Evolutionary conservation across 1,140 invertebrate genomes (phyloP).

Genomic region (Cephus cinctus): DNA sequence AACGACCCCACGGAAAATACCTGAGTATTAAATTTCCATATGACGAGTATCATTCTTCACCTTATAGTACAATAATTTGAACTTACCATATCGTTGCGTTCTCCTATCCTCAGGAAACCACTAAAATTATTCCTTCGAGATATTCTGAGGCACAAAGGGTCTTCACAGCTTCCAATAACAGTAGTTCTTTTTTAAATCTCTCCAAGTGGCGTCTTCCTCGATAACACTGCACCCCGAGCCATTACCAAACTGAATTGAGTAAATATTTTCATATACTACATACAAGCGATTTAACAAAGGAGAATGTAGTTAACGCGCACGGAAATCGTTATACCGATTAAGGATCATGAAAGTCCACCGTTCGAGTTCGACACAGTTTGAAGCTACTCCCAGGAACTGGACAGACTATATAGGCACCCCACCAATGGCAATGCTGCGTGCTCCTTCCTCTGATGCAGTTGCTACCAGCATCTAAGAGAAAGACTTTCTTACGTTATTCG

Average conservation of each 20-base stretch:
- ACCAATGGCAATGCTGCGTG: conserved; percentile 31
- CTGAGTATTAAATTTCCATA: too few relatives aligned
- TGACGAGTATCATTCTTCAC: too few relatives aligned
- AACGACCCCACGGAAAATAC: not conserved
- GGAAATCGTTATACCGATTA: too few relatives aligned
- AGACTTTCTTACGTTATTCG: conserved; percentile 39
- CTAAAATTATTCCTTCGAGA: conserved; percentile 3
- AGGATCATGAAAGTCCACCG: conserved; percentile 25
- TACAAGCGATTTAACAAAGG: too few relatives aligned
- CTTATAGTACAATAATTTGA: too few relatives aligned
- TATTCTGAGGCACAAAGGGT: too few relatives aligned
- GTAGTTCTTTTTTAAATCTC: conserved; percentile 20
- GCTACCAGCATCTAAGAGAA: conserved; percentile 38
- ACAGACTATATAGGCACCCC: conserved; percentile 50
- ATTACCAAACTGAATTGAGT: conserved; percentile 42
- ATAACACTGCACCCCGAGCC: conserved; percentile 6
- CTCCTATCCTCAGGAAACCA: not conserved
- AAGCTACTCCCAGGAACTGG: conserved; percentile 36
- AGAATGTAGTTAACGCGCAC: too few relatives aligned
- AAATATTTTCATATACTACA: conserved; percentile 19
- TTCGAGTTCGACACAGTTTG: conserved; percentile 44
- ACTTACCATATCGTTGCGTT: too few relatives aligned
- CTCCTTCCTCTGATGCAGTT: conserved; percentile 10
- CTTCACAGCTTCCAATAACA: conserved; percentile 1
- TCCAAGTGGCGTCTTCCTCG: conserved; percentile 6